These are phyloP conservation scores for Deilephila porcellus DNA, from an alignment of 2,888 invertebrate genomes.

Conservation along the genomic window DNA sequence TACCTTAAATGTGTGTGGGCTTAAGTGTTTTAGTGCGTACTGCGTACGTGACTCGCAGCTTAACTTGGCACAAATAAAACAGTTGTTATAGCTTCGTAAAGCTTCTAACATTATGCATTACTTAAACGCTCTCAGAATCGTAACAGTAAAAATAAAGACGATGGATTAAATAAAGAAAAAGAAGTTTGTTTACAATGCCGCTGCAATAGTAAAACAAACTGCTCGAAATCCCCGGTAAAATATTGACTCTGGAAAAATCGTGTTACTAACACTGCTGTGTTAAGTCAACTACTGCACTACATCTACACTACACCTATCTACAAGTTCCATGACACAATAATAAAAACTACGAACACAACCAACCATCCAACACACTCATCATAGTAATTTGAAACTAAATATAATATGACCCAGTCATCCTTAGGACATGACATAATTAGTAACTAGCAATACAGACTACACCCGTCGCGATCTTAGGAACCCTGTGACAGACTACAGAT, in stretches of 20 bases:
- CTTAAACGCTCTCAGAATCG: too few relatives aligned
- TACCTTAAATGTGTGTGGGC: not conserved
- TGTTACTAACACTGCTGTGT: too few relatives aligned
- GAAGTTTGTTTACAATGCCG: too few relatives aligned
- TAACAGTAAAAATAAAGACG: too few relatives aligned
- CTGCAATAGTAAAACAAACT: too few relatives aligned
- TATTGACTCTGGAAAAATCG: too few relatives aligned
- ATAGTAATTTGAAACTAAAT: not conserved
- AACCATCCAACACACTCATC: not conserved
- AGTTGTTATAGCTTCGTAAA: not conserved
- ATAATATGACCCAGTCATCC: constrained; percentile 1
- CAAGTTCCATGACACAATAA: too few relatives aligned
- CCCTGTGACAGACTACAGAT: not conserved
- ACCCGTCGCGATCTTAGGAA: not conserved
- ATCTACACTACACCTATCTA: too few relatives aligned
- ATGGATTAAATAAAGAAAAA: too few relatives aligned
- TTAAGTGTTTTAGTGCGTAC: not conserved
- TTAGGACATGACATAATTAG: not conserved
- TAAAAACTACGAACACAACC: not conserved
- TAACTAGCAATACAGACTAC: not conserved
- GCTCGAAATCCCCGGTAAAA: too few relatives aligned
- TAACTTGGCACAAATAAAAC: not conserved
- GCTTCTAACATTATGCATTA: not conserved
- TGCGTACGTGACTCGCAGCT: not conserved
- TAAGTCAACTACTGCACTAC: too few relatives aligned